Evolutionary conservation across 2,113 vertebrate genomes (phyloP).

Genomic region (Orientallactaga bullata): DNA sequence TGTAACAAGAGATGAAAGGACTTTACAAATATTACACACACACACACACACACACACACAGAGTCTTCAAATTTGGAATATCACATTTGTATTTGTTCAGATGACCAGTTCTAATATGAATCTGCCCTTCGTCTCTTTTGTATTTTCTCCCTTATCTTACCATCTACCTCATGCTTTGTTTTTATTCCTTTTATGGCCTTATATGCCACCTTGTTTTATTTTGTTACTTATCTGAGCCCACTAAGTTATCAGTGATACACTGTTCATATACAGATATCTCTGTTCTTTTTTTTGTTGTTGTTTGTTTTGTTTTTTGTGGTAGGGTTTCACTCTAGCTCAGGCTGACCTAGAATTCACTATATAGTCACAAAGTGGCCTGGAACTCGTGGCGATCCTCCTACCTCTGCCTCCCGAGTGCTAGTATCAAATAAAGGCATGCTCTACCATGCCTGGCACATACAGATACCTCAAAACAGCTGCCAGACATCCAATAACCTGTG

Average conservation of each 20-base stretch:
- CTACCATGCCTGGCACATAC: neutral
- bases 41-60: no score
- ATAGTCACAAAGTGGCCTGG: no score
- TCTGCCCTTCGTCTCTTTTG: neutral
- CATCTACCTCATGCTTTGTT: neutral
- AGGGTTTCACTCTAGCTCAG: no score
- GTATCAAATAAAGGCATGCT: no score
- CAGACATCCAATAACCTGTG: neutral
- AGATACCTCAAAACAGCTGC: neutral
- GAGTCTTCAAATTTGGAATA: neutral
- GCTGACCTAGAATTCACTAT: no score
- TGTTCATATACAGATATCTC: no score
- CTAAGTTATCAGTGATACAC: neutral
- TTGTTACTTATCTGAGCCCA: conserved; percentile 11
- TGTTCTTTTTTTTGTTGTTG: neutral
- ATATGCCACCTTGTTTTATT: conserved; percentile 28
- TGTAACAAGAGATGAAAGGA: no score
- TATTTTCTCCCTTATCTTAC: neutral
- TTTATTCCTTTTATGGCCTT: neutral
- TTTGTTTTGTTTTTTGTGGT: no score
- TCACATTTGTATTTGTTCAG: neutral
- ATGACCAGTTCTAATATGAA: neutral
- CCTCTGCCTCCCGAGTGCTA: no score
- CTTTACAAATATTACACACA: no score
- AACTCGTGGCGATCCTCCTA: no score